A percentile compares a stretch with the other conserved stretches of the same genome.
These are phyloP conservation scores for Brachyhypopomus gauderio DNA, from an alignment of 2,113 vertebrate genomes.

Conservation along the genomic window DNA sequence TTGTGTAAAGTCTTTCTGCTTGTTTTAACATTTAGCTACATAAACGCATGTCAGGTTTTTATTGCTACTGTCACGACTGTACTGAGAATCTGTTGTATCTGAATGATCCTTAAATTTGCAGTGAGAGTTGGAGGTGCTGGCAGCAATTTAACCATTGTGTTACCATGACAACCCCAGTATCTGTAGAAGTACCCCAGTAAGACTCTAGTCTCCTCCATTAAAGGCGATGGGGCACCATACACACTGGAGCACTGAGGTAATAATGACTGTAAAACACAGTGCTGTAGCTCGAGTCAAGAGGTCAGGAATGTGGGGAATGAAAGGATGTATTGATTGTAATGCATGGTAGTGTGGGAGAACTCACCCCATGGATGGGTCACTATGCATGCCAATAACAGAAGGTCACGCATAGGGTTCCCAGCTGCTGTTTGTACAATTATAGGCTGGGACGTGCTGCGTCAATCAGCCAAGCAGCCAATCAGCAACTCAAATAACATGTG, in stretches of 20 bases:
- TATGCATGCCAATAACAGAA: constrained; percentile 44
- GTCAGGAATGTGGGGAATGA: constrained; percentile 43
- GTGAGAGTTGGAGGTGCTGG: constrained; percentile 33
- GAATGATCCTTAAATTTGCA: constrained; percentile 50
- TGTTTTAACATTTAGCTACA: constrained; percentile 26
- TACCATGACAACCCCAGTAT: constrained; percentile 56
- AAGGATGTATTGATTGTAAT: constrained; percentile 43
- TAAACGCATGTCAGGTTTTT: constrained; percentile 4
- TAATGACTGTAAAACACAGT: constrained; percentile 43
- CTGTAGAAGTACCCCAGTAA: constrained; percentile 46
- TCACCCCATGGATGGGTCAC: constrained; percentile 38
- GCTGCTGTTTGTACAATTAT: constrained; percentile 46
- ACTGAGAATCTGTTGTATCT: constrained; percentile 43
- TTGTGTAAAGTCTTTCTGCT: constrained; percentile 9
- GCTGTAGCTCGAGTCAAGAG: constrained; percentile 34
- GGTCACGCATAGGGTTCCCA: constrained; percentile 46
- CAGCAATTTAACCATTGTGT: constrained; percentile 55
- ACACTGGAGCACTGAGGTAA: constrained; percentile 27
- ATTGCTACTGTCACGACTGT: constrained; percentile 20
- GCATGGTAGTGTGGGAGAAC: constrained; percentile 46
- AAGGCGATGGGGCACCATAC: constrained; percentile 21
- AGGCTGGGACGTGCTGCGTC: neutral
- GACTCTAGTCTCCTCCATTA: constrained; percentile 46
- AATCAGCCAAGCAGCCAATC: too few relatives aligned
- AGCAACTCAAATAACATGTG: constrained; percentile 2